These are phyloP conservation scores for Nixonia krombeini DNA, from an alignment of 1,140 invertebrate species.

Conservation along the genomic window DNA sequence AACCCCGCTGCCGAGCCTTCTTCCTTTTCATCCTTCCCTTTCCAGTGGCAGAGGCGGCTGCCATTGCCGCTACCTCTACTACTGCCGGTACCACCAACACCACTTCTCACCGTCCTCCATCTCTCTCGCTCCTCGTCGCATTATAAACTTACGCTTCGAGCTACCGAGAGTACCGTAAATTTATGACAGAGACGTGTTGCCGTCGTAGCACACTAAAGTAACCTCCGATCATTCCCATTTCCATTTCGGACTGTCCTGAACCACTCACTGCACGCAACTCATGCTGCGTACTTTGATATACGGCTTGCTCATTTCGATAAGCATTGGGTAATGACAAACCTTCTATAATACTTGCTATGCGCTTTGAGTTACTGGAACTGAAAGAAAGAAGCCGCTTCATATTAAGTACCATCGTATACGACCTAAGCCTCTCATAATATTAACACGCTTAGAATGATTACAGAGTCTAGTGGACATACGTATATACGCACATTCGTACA, in stretches of 20 bases:
- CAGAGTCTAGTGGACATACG: no score
- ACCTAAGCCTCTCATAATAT: no score
- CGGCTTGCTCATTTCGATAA: background rate
- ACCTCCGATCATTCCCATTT: conserved; percentile 52
- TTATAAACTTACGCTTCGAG: conserved; percentile 56
- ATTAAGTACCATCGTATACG: no score
- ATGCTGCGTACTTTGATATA: background rate
- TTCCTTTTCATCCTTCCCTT: conserved; percentile 9
- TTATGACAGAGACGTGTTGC: conserved; percentile 58
- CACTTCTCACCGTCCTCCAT: no score
- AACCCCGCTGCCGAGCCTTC: no score
- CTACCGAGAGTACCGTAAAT: conserved; percentile 56
- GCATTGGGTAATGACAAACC: background rate
- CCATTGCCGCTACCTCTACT: no score
- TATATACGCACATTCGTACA: no score
- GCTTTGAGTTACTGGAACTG: background rate
- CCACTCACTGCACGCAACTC: background rate
- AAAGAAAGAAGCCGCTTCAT: background rate
- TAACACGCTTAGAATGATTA: no score
- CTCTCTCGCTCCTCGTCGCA: conserved; percentile 36
- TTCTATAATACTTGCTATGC: background rate
- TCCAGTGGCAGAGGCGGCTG: no score
- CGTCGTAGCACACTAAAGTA: conserved; percentile 43
- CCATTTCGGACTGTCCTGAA: conserved; percentile 32
- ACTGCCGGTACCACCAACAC: no score